phyloP scores from a whole-genome alignment of 2,113 vertebrate genomes.

The Rhinoptilus africanus region DNA sequence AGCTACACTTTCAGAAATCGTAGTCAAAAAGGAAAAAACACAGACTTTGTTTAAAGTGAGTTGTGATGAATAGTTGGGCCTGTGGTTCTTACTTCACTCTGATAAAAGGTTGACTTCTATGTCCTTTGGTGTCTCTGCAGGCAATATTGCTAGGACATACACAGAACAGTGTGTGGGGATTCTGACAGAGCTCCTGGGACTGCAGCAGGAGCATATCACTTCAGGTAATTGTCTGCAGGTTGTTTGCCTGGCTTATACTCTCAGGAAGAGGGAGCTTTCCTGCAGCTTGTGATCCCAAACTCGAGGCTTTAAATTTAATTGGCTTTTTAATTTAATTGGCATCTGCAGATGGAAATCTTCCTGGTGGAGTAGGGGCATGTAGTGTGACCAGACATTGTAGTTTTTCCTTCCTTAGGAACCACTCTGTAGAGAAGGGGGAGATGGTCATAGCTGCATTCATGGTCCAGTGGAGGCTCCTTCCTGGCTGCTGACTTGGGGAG shows the following conservation, averaged over 20 bases:
- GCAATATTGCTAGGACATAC: constrained; percentile 89
- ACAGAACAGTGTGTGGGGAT: constrained; percentile 89
- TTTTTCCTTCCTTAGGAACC: not conserved
- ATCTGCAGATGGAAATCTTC: not conserved
- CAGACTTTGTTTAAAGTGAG: not conserved
- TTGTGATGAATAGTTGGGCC: not conserved
- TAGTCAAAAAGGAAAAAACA: not conserved
- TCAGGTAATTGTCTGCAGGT: constrained; percentile 77
- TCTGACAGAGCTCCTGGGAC: constrained; percentile 85
- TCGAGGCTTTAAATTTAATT: not conserved
- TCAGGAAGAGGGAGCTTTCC: not conserved
- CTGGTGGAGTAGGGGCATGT: not conserved
- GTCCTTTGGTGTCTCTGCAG: constrained; percentile 62
- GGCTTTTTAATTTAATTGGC: not conserved
- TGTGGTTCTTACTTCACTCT: not conserved
- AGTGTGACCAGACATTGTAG: not conserved
- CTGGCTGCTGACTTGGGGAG: not conserved
- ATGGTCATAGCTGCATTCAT: not conserved
- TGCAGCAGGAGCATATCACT: constrained; percentile 92
- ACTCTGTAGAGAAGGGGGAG: not conserved
- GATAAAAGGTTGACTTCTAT: not conserved
- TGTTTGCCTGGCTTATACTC: not conserved
- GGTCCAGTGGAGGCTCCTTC: not conserved
- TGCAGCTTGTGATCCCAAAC: not conserved
- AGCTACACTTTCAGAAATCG: not conserved